These are phyloP conservation scores for Antrozous pallidus DNA, from an alignment of 2,797 vertebrate species.

Conservation along the genomic window DNA sequence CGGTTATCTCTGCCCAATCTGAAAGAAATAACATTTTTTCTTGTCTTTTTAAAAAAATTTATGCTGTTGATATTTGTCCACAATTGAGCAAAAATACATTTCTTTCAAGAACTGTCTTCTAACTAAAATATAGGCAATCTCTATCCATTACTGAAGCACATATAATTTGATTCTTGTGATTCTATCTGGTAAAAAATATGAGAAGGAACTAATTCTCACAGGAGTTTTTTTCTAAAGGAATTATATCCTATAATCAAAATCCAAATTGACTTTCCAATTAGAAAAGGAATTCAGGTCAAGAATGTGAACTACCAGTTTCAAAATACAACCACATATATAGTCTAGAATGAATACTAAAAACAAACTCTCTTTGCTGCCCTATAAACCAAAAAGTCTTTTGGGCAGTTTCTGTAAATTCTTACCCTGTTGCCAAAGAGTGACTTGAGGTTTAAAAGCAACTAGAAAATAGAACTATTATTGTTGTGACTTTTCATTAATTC, in stretches of 20 bases:
- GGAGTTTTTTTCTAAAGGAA: constrained; percentile 70
- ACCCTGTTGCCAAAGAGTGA: constrained; percentile 64
- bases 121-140: constrained; percentile 63
- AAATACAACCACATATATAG: constrained; percentile 59
- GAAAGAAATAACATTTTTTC: background rate
- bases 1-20: background rate
- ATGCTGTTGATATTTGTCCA: constrained; percentile 65
- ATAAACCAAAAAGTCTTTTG: constrained; percentile 56
- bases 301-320: constrained; percentile 64
- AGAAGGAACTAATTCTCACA: constrained; percentile 40
- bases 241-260: constrained; percentile 70
- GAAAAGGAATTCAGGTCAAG: constrained; percentile 69
- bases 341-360: constrained; percentile 50
- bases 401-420: constrained; percentile 62
- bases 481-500: constrained; percentile 71
- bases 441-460: constrained; percentile 62
- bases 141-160: constrained; percentile 62
- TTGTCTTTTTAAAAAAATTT: constrained; percentile 62
- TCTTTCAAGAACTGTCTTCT: constrained; percentile 46
- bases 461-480: constrained; percentile 68
- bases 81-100: constrained; percentile 34
- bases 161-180: constrained; percentile 64
- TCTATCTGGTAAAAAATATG: constrained; percentile 46
- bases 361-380: constrained; percentile 25
- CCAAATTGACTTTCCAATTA: constrained; percentile 71